Evolutionary conservation across 2,797 vertebrate genomes (phyloP).

Genomic region (Liasis olivaceus): DNA sequence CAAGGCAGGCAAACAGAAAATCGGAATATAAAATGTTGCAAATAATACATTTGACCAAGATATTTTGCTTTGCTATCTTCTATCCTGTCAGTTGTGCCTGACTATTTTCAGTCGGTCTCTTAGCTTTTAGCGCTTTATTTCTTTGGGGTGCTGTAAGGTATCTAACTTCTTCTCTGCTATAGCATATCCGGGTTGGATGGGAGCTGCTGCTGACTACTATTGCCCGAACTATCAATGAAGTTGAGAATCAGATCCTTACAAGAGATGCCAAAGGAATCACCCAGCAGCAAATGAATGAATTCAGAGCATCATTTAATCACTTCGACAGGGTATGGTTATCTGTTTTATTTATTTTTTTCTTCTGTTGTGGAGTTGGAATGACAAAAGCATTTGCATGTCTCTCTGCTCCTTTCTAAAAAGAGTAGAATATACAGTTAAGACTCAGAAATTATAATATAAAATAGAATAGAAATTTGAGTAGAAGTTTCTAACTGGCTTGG

Average conservation of each 20-base stretch:
- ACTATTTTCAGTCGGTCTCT: background rate
- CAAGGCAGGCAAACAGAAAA: background rate
- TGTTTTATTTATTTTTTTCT: conserved; percentile 36
- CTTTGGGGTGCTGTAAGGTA: conserved; percentile 18
- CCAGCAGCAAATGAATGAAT: conserved; percentile 97
- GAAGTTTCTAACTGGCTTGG: background rate
- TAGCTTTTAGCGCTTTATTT: background rate
- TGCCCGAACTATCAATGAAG: conserved; percentile 96
- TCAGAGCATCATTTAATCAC: conserved; percentile 97
- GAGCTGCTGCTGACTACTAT: conserved; percentile 94
- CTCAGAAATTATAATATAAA: background rate
- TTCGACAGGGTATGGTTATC: conserved; percentile 90
- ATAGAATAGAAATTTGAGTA: background rate
- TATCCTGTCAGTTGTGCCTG: background rate
- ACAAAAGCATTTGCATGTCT: background rate
- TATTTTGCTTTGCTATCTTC: background rate
- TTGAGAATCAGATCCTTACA: conserved; percentile 96
- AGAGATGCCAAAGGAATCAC: conserved; percentile 99
- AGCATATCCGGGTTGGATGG: conserved; percentile 98
- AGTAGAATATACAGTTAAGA: background rate
- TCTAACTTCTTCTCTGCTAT: conserved; percentile 1
- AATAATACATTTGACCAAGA: background rate
- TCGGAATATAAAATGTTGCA: background rate
- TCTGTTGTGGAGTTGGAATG: background rate
- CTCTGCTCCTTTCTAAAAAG: background rate